Base-by-base conservation (phyloP, 2,113 vertebrate genomes). In the Myodes glareolus region DNA sequence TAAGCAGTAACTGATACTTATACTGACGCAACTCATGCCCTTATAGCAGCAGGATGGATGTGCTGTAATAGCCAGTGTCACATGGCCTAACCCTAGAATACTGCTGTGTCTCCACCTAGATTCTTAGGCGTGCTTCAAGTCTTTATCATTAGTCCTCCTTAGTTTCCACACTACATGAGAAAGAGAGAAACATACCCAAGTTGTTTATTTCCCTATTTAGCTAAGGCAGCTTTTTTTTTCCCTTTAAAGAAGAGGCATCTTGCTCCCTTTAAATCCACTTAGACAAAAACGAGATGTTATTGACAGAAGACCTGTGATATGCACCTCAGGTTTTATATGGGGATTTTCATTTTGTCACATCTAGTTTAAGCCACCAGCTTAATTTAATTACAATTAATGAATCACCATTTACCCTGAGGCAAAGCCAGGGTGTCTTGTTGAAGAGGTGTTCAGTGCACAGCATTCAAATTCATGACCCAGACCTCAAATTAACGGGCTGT, bases 381-480 rank as follows among this genome's bases (percentile, higher is more conserved):
- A 98, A 98, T 98, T 99, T 98, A 99, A 99, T 99, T 98, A 98
- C 98, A 98, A 98, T 98, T 99, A 99, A 98, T 98, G 98, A 99
- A 98, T 98, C 98, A 98, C 98, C 98, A 97, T 98, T 98, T 98
- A 97, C 97, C 98, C 98, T 94, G 95, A 98, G 98, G 98, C 98
- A 98, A 97, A 98, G 98, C 96, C 98, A 97, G 97, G 97, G 98
- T 98, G 98, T 98, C 98, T 98, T 98, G 97, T 98, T 98, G 98
- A 98, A 98, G 98, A 98, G 97, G 98, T 98, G 97, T 98, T 99
- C 98, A 98, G 98, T 98, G 97, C 98, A 97, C 90, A 98, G 98
- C 98, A 98, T 98, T 99, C 98, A 98, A 97, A 99, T 99, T 98
- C 98, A 98, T 98, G 98, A 99, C 98, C 98, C 97, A 98, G 98